Conservation (phyloP, 2,888 invertebrate genomes). For the Furcula furcula region DNA sequence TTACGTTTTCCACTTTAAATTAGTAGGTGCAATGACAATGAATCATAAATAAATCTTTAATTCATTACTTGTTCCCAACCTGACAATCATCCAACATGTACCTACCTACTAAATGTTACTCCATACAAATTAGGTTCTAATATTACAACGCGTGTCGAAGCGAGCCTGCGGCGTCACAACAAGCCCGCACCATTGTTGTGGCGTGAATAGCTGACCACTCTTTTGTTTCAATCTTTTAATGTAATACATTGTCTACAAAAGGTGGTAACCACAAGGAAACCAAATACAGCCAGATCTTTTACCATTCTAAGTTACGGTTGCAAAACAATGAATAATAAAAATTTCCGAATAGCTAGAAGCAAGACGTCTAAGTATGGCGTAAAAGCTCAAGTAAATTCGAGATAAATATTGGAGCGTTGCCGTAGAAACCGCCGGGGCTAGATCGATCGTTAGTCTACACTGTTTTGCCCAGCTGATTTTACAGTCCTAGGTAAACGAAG, state of each 20-base stretch:
- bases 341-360: not conserved
- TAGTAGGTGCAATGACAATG: no score
- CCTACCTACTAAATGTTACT: conserved; percentile 1
- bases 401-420: conserved; percentile 12
- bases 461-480: conserved; percentile 21
- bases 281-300: conserved; percentile 23
- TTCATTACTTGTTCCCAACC: not conserved
- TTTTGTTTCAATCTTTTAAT: conserved; percentile 49
- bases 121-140: conserved; percentile 12
- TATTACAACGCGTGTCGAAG: conserved; percentile 25
- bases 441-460: conserved; percentile 31
- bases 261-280: conserved; percentile 29
- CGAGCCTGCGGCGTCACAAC: conserved; percentile 28
- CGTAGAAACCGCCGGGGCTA: conserved; percentile 21
- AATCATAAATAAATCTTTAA: no score
- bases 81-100: not conserved
- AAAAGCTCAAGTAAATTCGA: conserved; percentile 11
- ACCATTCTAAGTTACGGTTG: conserved; percentile 11
- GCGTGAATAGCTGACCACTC: conserved; percentile 43
- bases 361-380: not conserved
- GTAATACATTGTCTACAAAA: conserved; percentile 45
- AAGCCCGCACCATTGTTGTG: conserved; percentile 41
- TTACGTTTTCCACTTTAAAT: no score
- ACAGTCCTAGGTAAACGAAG: conserved; percentile 27
- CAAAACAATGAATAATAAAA: conserved; percentile 14